Evolutionary conservation across 2,888 invertebrate species (phyloP).

Genomic region (Ernsta delagoae): DNA sequence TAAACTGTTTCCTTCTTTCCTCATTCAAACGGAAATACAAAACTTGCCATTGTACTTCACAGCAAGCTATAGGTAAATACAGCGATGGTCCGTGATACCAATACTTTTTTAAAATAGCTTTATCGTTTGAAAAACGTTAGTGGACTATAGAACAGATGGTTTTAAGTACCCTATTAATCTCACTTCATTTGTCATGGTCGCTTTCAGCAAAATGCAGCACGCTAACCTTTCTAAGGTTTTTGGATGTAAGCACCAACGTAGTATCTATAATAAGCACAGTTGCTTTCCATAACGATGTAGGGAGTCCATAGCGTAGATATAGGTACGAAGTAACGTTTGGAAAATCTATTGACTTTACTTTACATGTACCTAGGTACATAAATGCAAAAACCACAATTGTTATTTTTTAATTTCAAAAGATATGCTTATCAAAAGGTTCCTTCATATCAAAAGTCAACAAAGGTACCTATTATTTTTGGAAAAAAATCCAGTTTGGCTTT

Average conservation of each 20-base stretch:
- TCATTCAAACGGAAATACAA: too few relatives aligned
- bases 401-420: neutral
- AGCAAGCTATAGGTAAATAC: too few relatives aligned
- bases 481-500: constrained; percentile 15
- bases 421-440: neutral
- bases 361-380: too few relatives aligned
- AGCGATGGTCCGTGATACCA: too few relatives aligned
- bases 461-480: constrained; percentile 23
- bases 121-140: neutral
- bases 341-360: too few relatives aligned
- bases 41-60: too few relatives aligned
- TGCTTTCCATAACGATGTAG: too few relatives aligned
- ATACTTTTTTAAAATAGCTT: neutral
- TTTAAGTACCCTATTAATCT: constrained; percentile 24
- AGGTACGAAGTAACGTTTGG: too few relatives aligned
- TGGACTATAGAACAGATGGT: neutral
- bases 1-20: too few relatives aligned
- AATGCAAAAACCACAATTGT: too few relatives aligned
- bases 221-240: constrained; percentile 3
- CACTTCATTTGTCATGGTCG: constrained; percentile 23
- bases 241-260: neutral
- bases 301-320: too few relatives aligned
- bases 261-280: too few relatives aligned
- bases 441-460: neutral
- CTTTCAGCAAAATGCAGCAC: constrained; percentile 22